These are phyloP conservation scores for Myotis vivesi DNA, from an alignment of 2,797 vertebrate genomes.

Conservation along the genomic window DNA sequence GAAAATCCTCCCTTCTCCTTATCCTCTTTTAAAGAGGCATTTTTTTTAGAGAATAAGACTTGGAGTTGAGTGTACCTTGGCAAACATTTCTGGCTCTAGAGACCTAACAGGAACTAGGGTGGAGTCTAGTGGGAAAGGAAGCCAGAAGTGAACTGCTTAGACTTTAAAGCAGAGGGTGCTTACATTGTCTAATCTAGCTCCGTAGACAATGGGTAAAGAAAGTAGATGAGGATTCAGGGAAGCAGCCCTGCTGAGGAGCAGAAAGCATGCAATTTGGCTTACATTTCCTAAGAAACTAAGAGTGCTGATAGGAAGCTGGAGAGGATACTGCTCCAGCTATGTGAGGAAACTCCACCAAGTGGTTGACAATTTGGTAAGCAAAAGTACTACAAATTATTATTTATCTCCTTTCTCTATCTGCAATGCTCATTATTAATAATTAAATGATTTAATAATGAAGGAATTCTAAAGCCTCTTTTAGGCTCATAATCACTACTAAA, in stretches of 20 bases:
- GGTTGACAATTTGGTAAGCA: background rate
- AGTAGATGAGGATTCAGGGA: conserved; percentile 12
- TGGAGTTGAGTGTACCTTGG: background rate
- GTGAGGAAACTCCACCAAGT: conserved; percentile 39
- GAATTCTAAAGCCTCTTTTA: background rate
- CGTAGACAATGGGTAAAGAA: conserved; percentile 27
- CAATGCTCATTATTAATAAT: conserved; percentile 22
- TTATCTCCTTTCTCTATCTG: conserved; percentile 32
- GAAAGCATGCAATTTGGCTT: background rate
- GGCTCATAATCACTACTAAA: background rate
- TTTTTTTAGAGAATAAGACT: conserved; percentile 25
- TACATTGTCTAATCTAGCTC: conserved; percentile 4
- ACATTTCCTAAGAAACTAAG: conserved; percentile 23
- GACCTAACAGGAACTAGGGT: conserved; percentile 57
- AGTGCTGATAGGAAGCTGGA: background rate
- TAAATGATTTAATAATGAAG: background rate
- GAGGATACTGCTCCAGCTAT: background rate
- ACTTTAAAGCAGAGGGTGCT: background rate
- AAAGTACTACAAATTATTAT: conserved; percentile 17
- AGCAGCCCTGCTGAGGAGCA: background rate
- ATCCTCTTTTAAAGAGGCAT: conserved; percentile 17
- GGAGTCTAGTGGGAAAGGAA: conserved; percentile 56
- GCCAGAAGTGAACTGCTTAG: background rate
- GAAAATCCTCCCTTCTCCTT: background rate
- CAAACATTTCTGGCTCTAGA: conserved; percentile 33